Conservation (phyloP, 2,113 vertebrate genomes). For the Brachypodius melanocephalos region DNA sequence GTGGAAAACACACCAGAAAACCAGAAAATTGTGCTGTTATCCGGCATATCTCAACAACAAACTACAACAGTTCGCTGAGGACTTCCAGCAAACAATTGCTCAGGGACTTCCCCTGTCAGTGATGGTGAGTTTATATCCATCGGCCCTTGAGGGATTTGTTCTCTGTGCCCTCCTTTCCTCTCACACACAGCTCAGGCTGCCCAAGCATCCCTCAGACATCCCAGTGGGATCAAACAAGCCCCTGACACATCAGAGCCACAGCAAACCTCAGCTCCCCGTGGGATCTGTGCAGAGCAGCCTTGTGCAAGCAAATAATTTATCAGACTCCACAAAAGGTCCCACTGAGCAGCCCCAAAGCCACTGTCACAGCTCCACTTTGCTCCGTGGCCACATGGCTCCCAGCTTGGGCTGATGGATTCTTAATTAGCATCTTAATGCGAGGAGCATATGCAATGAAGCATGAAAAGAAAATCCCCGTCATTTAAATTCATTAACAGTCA, state of each 20-base stretch:
- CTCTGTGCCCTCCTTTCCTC: neutral
- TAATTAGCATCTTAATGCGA: conserved; percentile 76
- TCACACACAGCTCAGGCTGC: neutral
- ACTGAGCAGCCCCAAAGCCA: neutral
- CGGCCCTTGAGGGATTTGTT: neutral
- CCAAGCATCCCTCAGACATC: neutral
- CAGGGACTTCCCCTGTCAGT: neutral
- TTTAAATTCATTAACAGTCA: conserved; percentile 79
- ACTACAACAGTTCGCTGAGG: neutral
- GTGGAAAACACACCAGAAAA: neutral
- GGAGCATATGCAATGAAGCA: conserved; percentile 69
- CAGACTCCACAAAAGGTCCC: neutral
- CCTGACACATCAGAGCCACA: neutral
- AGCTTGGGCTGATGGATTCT: conserved; percentile 45
- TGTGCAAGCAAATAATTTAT: conserved; percentile 2
- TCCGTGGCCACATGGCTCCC: conserved; percentile 3
- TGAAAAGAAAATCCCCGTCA: conserved; percentile 73
- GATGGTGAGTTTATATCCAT: neutral
- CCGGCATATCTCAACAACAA: neutral
- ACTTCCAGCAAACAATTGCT: neutral
- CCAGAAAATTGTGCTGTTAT: neutral
- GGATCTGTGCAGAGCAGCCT: conserved; percentile 1
- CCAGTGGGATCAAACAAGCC: neutral
- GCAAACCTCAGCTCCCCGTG: neutral
- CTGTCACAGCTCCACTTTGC: neutral